phyloP scores from a whole-genome alignment of 2,113 vertebrate species.

The Vulpes vulpes region DNA sequence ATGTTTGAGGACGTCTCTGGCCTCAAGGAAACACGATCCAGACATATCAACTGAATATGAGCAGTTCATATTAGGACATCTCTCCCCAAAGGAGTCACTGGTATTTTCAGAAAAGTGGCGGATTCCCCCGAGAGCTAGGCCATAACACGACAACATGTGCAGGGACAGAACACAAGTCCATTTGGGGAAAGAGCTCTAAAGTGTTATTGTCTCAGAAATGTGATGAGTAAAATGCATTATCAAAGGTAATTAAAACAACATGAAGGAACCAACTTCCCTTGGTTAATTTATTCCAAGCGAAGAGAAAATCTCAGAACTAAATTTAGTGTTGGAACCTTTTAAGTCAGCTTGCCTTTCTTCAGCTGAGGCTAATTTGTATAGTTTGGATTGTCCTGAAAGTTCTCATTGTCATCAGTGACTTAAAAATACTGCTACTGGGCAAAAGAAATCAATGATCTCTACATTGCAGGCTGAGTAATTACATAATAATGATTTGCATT shows the following conservation, averaged over 20 bases:
- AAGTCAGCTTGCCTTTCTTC: slow-evolving; percentile 74
- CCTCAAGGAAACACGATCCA: neutral
- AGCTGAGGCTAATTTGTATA: slow-evolving; percentile 75
- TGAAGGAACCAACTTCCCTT: slow-evolving; percentile 42
- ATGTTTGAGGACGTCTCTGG: neutral
- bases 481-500: slow-evolving; percentile 83
- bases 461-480: slow-evolving; percentile 80
- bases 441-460: slow-evolving; percentile 83
- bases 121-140: neutral
- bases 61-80: neutral
- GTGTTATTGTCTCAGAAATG: slow-evolving; percentile 56
- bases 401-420: slow-evolving; percentile 78
- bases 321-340: slow-evolving; percentile 69
- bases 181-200: neutral
- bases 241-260: slow-evolving; percentile 67
- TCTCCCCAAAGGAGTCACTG: neutral
- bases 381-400: slow-evolving; percentile 75
- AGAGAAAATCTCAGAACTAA: slow-evolving; percentile 77
- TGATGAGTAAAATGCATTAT: slow-evolving; percentile 60
- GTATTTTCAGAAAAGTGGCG: neutral
- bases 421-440: slow-evolving; percentile 81
- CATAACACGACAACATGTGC: neutral
- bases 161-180: neutral
- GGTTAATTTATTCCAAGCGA: slow-evolving; percentile 77
- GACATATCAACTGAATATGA: neutral